Evolutionary conservation across 2,888 invertebrate species (phyloP), one percentile per base, ranked within the genome.

Genomic region (Xanthorhoe designata): DNA sequence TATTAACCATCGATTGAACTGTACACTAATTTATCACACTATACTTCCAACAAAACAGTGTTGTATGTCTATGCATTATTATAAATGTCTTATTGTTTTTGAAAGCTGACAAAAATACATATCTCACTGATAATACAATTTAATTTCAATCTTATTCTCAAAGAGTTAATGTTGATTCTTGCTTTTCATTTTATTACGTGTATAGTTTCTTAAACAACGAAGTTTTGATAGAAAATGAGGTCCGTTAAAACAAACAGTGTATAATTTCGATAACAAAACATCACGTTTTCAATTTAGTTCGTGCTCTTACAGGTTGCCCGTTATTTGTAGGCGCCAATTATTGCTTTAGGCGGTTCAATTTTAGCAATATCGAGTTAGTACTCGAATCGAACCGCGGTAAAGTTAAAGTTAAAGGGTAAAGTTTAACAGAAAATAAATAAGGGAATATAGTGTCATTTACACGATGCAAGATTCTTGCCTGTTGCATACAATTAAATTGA

Each of bases 261-360:
- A 71, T 74, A 71, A 72, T 72, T 69, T 72, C 68, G 66, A 70
- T 67, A 63, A 64, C 65, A 71, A 74, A 72, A 74, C 72, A 76
- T 82, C 82, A 82, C 81, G 82, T 81, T 81, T 82, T 77, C 78
- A 80, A 82, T 82, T 80, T 79, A 71, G 68, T 76, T 66, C 72
- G 76, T 73, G 74, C 72, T 72, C 68, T 17, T 52, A 65, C 53
- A 35, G 66, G 73, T 71, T 70, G 71, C 69, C 62, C 47, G 70
- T 73, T 78, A 76, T 77, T 75, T 78, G 67, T 74, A 57, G 70
- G 52, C 50, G 61, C 51, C 68, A 68, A 72, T 78, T 78, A 82
- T 80, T 77, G 78, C 73, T 76, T 74, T 61, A 53, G 49, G 54
- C 50, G 32, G 47, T 62, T 60, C 68, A 51, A 58, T 68, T 72